These are phyloP conservation scores for Hirundo rustica DNA, from an alignment of 2,797 vertebrate species.

Conservation along the genomic window DNA sequence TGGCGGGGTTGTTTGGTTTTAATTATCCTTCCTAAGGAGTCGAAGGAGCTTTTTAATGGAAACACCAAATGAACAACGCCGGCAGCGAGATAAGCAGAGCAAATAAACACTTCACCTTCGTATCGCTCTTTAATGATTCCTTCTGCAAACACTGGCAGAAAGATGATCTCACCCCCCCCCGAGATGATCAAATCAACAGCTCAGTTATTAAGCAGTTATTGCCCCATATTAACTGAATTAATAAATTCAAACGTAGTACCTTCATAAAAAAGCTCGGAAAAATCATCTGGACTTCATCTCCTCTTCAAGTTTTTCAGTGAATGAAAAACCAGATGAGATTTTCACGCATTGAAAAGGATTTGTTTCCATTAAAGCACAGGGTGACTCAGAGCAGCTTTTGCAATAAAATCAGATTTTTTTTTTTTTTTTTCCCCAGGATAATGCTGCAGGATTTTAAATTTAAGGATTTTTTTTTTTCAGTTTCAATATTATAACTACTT, in stretches of 20 bases:
- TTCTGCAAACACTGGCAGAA: neutral
- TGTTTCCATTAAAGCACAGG: neutral
- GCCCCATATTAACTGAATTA: neutral
- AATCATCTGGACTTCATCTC: neutral
- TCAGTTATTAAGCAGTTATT: neutral
- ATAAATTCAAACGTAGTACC: neutral
- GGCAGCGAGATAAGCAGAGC: slow-evolving; percentile 1
- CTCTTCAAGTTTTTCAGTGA: neutral
- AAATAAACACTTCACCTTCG: slow-evolving; percentile 18
- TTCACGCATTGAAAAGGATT: neutral
- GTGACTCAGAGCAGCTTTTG: neutral
- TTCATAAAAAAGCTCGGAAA: neutral
- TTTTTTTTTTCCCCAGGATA: neutral
- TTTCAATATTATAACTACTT: neutral
- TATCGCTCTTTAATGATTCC: neutral
- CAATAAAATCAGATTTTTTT: neutral
- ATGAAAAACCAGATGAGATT: neutral
- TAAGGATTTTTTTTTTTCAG: neutral
- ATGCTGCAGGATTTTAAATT: neutral
- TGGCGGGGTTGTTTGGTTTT: neutral
- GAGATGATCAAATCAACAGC: neutral
- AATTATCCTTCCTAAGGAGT: slow-evolving; percentile 14
- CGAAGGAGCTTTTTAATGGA: slow-evolving; percentile 17
- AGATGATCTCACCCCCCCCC: neutral
- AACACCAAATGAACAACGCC: neutral